These are phyloP conservation scores for Hepsetus odoe DNA, from an alignment of 2,113 vertebrate genomes.

Conservation along the genomic window DNA sequence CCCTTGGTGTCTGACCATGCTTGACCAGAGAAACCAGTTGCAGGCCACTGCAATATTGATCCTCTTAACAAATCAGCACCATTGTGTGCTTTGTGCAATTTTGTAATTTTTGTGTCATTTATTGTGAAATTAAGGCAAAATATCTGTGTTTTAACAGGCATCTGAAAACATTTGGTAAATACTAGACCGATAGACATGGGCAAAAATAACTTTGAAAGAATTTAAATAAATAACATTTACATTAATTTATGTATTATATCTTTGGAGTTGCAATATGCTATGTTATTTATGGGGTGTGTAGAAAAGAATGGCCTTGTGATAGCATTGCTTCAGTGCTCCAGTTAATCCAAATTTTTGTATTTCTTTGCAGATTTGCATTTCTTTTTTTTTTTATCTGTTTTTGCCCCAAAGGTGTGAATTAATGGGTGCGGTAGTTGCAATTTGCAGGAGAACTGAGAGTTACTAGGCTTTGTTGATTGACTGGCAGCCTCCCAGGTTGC, in stretches of 20 bases:
- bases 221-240: too few relatives aligned
- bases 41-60: slow-evolving; percentile 8
- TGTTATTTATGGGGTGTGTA: not conserved
- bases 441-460: slow-evolving; percentile 4
- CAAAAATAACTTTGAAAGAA: too few relatives aligned
- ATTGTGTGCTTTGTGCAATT: too few relatives aligned
- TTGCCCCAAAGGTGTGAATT: slow-evolving; percentile 3
- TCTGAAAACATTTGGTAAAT: too few relatives aligned
- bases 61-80: too few relatives aligned
- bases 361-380: not conserved
- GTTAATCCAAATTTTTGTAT: not conserved
- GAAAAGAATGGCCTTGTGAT: not conserved
- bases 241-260: too few relatives aligned
- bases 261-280: too few relatives aligned
- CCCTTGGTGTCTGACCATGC: slow-evolving; percentile 12
- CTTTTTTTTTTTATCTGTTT: not conserved
- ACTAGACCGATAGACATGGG: too few relatives aligned
- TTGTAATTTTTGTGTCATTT: too few relatives aligned
- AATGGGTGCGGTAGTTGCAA: not conserved
- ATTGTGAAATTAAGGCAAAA: too few relatives aligned
- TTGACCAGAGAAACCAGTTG: slow-evolving; percentile 5
- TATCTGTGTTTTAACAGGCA: too few relatives aligned
- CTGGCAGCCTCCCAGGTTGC: slow-evolving; percentile 18
- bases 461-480: slow-evolving; percentile 20
- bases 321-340: not conserved